A percentile compares a stretch with the other conserved stretches of the same genome.
Conservation (phyloP, 2,888 invertebrate species). For the Orthosia incerta region DNA sequence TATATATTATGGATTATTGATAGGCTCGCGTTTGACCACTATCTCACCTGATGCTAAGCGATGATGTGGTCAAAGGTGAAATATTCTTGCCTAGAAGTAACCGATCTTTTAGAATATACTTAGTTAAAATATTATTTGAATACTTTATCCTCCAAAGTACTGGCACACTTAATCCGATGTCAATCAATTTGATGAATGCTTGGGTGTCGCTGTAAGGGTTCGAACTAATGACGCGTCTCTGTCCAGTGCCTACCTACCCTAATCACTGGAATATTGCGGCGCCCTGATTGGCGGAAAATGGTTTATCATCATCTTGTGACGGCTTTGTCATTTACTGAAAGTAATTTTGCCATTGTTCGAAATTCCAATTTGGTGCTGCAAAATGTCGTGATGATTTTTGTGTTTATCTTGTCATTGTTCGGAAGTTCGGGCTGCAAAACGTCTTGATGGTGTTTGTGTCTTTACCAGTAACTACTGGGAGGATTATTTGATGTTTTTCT, state of each 20-base stretch:
- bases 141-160: conserved; percentile 40
- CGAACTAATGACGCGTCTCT: conserved; percentile 58
- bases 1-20: too few species aligned
- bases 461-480: neutral
- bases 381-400: neutral
- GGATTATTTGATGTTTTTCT: too few species aligned
- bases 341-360: conserved; percentile 24
- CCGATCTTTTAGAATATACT: neutral
- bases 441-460: neutral
- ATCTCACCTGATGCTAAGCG: too few species aligned
- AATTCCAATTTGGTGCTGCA: neutral
- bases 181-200: conserved; percentile 61
- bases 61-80: too few species aligned
- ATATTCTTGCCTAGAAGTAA: too few species aligned
- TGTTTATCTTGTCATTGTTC: conserved; percentile 23
- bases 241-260: conserved; percentile 44
- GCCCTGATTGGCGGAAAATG: conserved; percentile 52
- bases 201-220: conserved; percentile 46
- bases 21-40: too few species aligned
- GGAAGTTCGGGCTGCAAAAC: neutral
- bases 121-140: conserved; percentile 30
- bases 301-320: conserved; percentile 45
- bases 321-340: conserved; percentile 38
- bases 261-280: conserved; percentile 52
- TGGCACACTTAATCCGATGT: conserved; percentile 54